Percentiles rank a stretch among this genome's conserved stretches.
Evolutionary conservation across 2,797 vertebrate species (phyloP).

Genomic region (Xyrichtys novacula): DNA sequence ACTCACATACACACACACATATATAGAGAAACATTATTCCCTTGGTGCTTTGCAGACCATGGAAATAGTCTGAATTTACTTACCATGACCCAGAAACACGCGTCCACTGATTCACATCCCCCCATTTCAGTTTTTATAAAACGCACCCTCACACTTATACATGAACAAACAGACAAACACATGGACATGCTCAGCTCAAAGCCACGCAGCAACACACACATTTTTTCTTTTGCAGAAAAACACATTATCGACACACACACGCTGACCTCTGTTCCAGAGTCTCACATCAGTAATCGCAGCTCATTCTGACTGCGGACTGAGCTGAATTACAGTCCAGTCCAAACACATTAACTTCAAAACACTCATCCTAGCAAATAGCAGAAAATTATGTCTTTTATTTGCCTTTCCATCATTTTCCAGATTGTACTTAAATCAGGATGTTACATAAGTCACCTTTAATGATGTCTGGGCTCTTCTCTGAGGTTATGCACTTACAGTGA

Average conservation of each 20-base stretch:
- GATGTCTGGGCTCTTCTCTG: neutral
- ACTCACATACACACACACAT: conserved; percentile 30
- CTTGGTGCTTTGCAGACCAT: conserved; percentile 42
- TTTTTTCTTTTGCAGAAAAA: neutral
- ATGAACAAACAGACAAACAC: neutral
- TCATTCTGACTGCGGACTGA: neutral
- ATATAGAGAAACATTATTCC: conserved; percentile 59
- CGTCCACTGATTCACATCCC: conserved; percentile 5
- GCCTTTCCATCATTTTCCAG: conserved; percentile 2
- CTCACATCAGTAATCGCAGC: conserved; percentile 1
- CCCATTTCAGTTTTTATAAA: conserved; percentile 3
- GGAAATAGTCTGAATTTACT: conserved; percentile 64
- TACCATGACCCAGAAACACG: conserved; percentile 75
- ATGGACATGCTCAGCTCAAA: neutral
- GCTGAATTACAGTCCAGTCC: conserved; percentile 4
- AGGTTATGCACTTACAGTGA: neutral
- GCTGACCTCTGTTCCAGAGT: conserved; percentile 10
- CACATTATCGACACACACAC: neutral
- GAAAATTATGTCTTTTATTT: conserved; percentile 9
- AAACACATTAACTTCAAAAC: conserved; percentile 6
- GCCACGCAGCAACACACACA: neutral
- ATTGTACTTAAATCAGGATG: neutral
- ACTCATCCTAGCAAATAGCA: neutral
- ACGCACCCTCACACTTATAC: neutral
- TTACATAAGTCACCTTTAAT: neutral